Conservation (phyloP, 92 coral and sea anemone genomes). For the Porites divaricata region DNA sequence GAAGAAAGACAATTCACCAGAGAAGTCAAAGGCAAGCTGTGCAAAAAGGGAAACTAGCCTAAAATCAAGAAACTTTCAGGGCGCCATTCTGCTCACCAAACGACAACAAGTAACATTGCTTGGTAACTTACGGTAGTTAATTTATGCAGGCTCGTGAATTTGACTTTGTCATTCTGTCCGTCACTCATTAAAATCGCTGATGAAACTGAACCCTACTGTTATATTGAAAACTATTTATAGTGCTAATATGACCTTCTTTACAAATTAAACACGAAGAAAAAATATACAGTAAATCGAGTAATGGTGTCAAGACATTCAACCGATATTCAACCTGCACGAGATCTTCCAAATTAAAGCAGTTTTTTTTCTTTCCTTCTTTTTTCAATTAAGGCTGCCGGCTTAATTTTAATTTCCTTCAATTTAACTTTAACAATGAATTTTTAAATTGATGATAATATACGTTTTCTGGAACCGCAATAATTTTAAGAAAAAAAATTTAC, state of each 20-base stretch:
- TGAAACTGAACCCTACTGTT: neutral
- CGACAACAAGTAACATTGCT: conserved; percentile 65
- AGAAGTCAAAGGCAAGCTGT: conserved; percentile 5
- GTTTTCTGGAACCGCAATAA: neutral
- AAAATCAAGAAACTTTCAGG: neutral
- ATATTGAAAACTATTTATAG: neutral
- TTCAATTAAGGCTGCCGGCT: neutral
- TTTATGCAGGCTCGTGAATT: conserved; percentile 6
- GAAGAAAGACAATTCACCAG: neutral
- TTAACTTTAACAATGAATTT: no score
- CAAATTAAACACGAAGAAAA: no score
- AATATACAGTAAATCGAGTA: no score
- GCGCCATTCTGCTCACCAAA: neutral
- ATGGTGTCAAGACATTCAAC: no score
- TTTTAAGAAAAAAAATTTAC: neutral
- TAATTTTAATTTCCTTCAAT: neutral
- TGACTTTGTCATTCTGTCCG: neutral
- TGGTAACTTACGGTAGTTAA: conserved; percentile 59
- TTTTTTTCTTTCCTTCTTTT: neutral
- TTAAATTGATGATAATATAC: no score
- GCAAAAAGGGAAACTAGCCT: neutral
- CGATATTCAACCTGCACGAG: no score
- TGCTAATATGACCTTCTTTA: no score
- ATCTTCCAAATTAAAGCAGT: no score
- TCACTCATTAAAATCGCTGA: neutral